Evolutionary conservation across 2,797 vertebrate species (phyloP), one percentile per base, ranked within the genome.

Genomic region (Psittacula echo): DNA sequence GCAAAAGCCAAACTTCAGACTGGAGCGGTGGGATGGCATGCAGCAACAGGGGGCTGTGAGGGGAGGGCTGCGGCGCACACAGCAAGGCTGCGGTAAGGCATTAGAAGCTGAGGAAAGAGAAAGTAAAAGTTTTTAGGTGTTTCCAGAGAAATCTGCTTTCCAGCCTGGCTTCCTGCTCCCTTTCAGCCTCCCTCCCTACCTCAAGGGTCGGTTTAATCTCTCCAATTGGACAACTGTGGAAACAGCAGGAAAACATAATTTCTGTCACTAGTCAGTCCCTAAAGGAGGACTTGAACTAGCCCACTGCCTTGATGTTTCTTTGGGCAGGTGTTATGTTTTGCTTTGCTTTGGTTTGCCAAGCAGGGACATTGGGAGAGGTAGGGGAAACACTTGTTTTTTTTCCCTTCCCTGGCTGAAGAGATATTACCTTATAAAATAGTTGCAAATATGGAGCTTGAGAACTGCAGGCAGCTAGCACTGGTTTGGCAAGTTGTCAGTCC

Each of bases 1-100:
- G 98, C 99, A 99, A 98, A 98, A 99, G 99, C 99, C 99, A 99
- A 99, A 99, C 99, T 99, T 99, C 98, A 98, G 98, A 98, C 98
- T 98, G 98, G 97, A 98, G 98, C 98, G 98, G 96, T 95, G 98
- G 98, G 98, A 99, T 98, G 98, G 98, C 98, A 98, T 96, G 97
- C 98, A 99, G 99, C 98, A 99, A 99, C 98, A 99, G 98, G 98
- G 99, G 99, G 98, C 98, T 98, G 97, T 97, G 97, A 97, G 96
- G 97, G 94, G 97, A 98, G 98, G 97, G 97, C 98, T 97, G 97
- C 95, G 96, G 97, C 96, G 98, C 97, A 97, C 97, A 97, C 98
- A 95, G 96, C 96, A 95, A 86, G 97, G 97, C 93, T 80, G 78
- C 83, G 97, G 83, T 96, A 96, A 95, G 93, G 92, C 96, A 94